phyloP scores from a whole-genome alignment of 2,113 vertebrate genomes.

The Nothobranchius furzeri region DNA sequence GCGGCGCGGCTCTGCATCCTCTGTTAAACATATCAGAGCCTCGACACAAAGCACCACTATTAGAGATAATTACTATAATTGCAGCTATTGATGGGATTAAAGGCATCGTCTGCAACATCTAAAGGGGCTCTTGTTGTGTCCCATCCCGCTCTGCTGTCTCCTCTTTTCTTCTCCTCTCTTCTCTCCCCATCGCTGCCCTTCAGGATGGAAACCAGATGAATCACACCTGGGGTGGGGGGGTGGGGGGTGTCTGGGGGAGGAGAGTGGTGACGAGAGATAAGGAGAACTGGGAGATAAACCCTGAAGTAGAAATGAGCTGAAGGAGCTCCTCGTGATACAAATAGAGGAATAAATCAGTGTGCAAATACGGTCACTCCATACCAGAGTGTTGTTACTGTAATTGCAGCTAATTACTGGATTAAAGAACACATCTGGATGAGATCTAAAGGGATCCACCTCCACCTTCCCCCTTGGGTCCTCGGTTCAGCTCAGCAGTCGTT shows the following conservation, averaged over 20 bases:
- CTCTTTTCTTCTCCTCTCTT: not conserved
- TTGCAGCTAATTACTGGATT: conserved; percentile 69
- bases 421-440: conserved; percentile 64
- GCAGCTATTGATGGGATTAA: conserved; percentile 83
- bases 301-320: not conserved
- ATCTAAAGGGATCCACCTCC: conserved; percentile 37
- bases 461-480: conserved; percentile 24
- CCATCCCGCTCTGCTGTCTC: conserved; percentile 51
- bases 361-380: conserved; percentile 63
- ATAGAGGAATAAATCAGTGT: conserved; percentile 51
- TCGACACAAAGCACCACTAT: conserved; percentile 73
- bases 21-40: conserved; percentile 78
- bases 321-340: not conserved
- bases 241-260: conserved; percentile 40
- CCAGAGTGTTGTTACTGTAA: conserved; percentile 51
- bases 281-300: conserved; percentile 31
- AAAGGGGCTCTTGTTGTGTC: conserved; percentile 65
- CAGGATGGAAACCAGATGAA: conserved; percentile 60
- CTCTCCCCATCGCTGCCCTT: conserved; percentile 36
- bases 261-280: conserved; percentile 37
- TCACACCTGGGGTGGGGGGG: conserved; percentile 62
- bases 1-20: conserved; percentile 62
- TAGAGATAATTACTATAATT: conserved; percentile 84
- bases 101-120: conserved; percentile 77
- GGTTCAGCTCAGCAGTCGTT: conserved; percentile 1